Evolutionary conservation across 1,140 invertebrate species (phyloP), one percentile per base, ranked within the genome.

Genomic region (Laupala kohalensis): DNA sequence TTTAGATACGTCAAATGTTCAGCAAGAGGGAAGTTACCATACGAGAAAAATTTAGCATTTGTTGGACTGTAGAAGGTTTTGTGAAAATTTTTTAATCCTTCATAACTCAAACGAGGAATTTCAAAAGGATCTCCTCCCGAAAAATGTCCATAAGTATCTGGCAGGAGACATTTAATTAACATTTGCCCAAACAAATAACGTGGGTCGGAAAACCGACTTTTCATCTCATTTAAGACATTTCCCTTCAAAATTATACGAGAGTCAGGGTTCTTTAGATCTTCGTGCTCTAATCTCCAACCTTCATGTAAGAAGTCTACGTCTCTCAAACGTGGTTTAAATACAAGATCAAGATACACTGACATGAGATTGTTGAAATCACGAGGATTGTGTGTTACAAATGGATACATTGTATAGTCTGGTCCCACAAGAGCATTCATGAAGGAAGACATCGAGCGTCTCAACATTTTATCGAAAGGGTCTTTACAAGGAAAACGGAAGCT

Each of bases 151-250:
- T 98, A 98, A 0, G 95, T 96, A 80, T 88, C 86, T 0, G 95
- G 95, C 71, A 97, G 79, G 24, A 91, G 77, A 4, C 83, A 84
- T 78, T 96, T 96, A 69, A 94, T 83, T 9, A 96, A 80, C 73
- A 88, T 86, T 77, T 93, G 89, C 5, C 83, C 84, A 78, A 95
- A 94, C 27, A 95, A 81, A n/a, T 87, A 86, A 65, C 91, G 88
- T 73, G 94, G 92, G 78, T 95, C 92, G 5, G 93, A 92, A 80
- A 96, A 97, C 0, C 91, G 93, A 5, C 96, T 96, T 81, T 98
- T 98, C 95, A 98, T 98, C 83, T 98, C 96, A 83, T 98, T 98
- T 77, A 94, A 97, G 3, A 98, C 96, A 12, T 98, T 93, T 13
- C 95, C 96, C 84, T 97, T 97, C 66, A 97, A 91, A 2, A 89